phyloP scores from a whole-genome alignment of 2,113 vertebrate genomes.

The Dasyornis broadbenti region DNA sequence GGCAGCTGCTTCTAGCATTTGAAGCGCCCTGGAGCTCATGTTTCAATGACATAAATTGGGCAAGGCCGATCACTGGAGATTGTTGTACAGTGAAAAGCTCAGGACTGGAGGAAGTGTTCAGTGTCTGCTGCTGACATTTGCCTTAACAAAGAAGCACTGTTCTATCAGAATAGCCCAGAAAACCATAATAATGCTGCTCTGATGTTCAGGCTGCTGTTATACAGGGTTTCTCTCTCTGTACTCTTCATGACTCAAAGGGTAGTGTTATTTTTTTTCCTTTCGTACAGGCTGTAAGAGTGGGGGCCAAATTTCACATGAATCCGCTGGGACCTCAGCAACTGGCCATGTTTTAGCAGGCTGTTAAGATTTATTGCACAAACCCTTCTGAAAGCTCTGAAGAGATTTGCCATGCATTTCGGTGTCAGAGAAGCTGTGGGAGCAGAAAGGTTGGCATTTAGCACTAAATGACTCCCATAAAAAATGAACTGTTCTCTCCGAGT shows the following conservation, averaged over 20 bases:
- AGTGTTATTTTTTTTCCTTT: background rate
- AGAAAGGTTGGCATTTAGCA: background rate
- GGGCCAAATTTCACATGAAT: background rate
- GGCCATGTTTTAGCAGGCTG: background rate
- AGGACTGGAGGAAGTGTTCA: background rate
- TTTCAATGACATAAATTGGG: background rate
- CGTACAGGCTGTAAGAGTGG: background rate
- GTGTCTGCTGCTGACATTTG: background rate
- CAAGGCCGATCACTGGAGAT: background rate
- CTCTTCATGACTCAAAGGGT: background rate
- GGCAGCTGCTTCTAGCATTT: background rate
- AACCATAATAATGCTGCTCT: background rate
- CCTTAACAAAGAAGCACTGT: constrained; percentile 1
- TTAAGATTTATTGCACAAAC: background rate
- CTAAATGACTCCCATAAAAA: background rate
- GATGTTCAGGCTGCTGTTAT: background rate
- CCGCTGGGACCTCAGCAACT: background rate
- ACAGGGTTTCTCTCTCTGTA: background rate
- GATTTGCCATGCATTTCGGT: background rate
- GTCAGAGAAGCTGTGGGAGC: background rate
- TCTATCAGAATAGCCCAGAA: background rate
- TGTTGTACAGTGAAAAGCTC: background rate
- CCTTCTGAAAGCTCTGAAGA: background rate
- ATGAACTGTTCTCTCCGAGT: background rate
- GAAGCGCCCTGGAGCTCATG: background rate